A percentile compares a stretch with the other conserved stretches of the same genome.
Conservation (phyloP, 1,140 invertebrate species). For the Caenorhabditis latens region DNA sequence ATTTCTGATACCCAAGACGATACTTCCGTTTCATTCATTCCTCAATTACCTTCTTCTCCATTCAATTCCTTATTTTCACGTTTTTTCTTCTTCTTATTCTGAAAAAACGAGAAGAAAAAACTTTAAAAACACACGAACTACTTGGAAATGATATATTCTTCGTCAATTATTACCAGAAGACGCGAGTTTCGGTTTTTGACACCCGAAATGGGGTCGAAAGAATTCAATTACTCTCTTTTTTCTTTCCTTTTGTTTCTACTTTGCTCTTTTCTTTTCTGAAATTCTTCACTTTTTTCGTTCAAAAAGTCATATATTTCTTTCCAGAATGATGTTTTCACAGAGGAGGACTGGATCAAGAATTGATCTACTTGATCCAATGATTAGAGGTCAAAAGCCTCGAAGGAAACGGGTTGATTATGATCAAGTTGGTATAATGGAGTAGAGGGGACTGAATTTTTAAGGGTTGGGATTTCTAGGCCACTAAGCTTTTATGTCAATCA, state of each 20-base stretch:
- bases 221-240: conserved; percentile 7
- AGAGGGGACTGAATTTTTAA: not conserved
- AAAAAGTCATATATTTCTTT: not conserved
- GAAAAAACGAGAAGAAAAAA: not conserved
- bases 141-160: not conserved
- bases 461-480: not conserved
- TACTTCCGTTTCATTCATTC: not conserved
- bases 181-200: not conserved
- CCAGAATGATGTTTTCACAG: conserved; percentile 23
- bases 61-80: not conserved
- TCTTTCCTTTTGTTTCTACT: not conserved
- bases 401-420: conserved; percentile 43
- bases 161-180: not conserved
- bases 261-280: not conserved
- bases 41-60: not conserved
- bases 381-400: conserved; percentile 39
- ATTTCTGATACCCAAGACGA: not conserved
- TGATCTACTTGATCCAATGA: conserved; percentile 26
- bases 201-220: not conserved
- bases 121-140: not conserved
- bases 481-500: too few species aligned
- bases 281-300: not conserved
- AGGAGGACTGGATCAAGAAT: conserved; percentile 39
- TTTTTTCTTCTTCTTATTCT: too few species aligned
- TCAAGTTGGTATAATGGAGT: conserved; percentile 34